Conservation (phyloP, 2,797 vertebrate species). For the Halcyon leucocephala region DNA sequence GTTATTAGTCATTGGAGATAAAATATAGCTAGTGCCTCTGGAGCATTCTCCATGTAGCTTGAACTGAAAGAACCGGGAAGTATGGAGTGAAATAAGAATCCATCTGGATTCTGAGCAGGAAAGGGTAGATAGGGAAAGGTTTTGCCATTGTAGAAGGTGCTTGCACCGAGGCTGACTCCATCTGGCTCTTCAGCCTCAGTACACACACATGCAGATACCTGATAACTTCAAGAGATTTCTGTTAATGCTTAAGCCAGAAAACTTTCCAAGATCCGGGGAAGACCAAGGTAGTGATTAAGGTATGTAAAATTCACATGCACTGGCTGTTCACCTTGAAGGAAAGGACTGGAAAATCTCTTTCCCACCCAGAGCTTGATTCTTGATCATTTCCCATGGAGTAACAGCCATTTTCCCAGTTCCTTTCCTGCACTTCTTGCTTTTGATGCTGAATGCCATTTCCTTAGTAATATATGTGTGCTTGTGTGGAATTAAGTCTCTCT, state of each 20-base stretch:
- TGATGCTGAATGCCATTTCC: background rate
- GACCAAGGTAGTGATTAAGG: background rate
- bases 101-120: background rate
- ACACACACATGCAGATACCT: fast-evolving
- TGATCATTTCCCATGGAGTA: background rate
- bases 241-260: background rate
- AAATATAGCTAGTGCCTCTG: conserved; percentile 10
- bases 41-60: background rate
- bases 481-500: background rate
- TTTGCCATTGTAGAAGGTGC: background rate
- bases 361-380: background rate
- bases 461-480: background rate
- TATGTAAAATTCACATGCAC: background rate
- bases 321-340: background rate
- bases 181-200: background rate
- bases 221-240: background rate
- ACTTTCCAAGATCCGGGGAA: background rate
- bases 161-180: fast-evolving
- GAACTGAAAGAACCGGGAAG: background rate
- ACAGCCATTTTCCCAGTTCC: background rate
- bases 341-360: background rate
- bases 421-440: background rate
- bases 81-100: background rate
- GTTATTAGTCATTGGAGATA: conserved; percentile 55
- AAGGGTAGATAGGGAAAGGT: background rate